Base-by-base conservation (phyloP, 2,113 vertebrate genomes). In the Agelaius tricolor region DNA sequence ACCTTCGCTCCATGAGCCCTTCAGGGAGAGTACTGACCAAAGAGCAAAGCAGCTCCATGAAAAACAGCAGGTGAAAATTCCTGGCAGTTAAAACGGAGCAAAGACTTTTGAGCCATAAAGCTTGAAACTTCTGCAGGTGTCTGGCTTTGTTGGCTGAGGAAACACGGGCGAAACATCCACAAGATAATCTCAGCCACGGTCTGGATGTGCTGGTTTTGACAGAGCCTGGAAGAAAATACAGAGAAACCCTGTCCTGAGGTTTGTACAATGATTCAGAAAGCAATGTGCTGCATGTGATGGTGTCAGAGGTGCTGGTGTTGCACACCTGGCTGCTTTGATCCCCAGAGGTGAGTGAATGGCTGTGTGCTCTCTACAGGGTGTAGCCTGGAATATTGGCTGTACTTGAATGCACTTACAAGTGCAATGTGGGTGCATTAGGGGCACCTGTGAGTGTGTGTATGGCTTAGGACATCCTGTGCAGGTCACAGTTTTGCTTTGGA, bases 131-230 rank as follows among this genome's bases (percentile, higher is more conserved):
- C 63, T 0, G 0, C 26, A 9, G 7, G 5, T 43, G 54, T 31
- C 33, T 72, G 80, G 31, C 12, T 85, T 74, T 71, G 44, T 21
- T n/a, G 39, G 66, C 52, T 7, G 9, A 27, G 43, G 33, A 82
- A 79, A 58, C 0, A 0, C 3, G 3, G 35, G 43, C 0, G 0
- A 69, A 87, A 81, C 54, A 52, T 3, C 35, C 13, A 3, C 7
- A 11, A 10, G 62, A 6, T 11, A 8, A 13, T 0, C 10, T 21
- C 18, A 7, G 74, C 22, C 8, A 0, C 0, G 0, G 24, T 5
- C 54, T 15, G 69, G 62, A 28, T 30, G 66, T 33, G 68, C 59
- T 68, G 62, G 2, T 54, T 68, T 52, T 61, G 44, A 13, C 47
- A 76, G 66, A 78, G 46, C 30, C 62, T 71, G 78, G 41, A 37